Evolutionary conservation across 2,797 vertebrate genomes (phyloP).

Genomic region (Phylloscopus collybita): DNA sequence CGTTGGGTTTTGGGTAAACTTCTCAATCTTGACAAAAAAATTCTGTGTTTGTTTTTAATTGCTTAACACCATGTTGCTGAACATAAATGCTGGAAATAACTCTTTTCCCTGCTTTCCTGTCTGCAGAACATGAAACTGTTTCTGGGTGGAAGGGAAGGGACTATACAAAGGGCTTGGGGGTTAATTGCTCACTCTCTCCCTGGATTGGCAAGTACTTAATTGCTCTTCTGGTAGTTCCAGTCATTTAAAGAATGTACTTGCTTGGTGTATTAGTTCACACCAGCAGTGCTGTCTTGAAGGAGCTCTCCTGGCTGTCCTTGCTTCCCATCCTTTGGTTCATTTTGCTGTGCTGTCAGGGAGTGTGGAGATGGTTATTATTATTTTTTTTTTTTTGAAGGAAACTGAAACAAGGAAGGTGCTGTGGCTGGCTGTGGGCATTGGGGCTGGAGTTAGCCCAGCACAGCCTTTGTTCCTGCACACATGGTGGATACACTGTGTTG

Average conservation of each 20-base stretch:
- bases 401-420: not conserved
- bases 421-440: not conserved
- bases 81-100: constrained; percentile 53
- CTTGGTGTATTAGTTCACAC: not conserved
- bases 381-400: not conserved
- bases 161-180: not conserved
- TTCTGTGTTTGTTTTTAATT: not conserved
- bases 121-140: not conserved
- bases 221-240: not conserved
- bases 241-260: not conserved
- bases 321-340: not conserved
- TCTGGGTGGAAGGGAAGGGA: not conserved
- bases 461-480: not conserved
- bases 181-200: not conserved
- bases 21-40: not conserved
- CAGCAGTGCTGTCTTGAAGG: not conserved
- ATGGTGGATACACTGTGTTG: accelerated
- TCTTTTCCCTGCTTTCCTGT: constrained; percentile 35
- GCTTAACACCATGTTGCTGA: not conserved
- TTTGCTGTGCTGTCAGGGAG: not conserved
- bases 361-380: not conserved
- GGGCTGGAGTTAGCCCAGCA: not conserved
- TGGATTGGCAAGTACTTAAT: not conserved
- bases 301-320: not conserved
- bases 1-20: not conserved